Conservation (phyloP, 2,113 vertebrate genomes). For the Bucco capensis region DNA sequence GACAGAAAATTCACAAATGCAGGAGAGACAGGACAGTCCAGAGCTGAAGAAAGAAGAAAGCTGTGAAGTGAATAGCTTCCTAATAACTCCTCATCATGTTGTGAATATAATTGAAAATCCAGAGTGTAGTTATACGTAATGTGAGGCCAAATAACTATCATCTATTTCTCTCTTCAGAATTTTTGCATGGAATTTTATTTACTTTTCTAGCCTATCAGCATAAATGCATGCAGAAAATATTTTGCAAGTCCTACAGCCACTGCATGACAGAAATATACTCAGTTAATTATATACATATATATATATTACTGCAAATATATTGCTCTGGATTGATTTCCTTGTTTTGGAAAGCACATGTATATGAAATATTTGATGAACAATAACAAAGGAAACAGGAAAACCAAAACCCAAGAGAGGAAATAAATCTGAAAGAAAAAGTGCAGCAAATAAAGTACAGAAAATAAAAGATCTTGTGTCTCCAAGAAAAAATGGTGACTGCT, state of each 20-base stretch:
- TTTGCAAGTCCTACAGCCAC: not conserved
- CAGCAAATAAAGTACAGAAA: slow-evolving; percentile 2
- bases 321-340: slow-evolving; percentile 37
- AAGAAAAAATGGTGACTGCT: not conserved
- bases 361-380: slow-evolving; percentile 39
- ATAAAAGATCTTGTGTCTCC: not conserved
- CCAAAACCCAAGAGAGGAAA: slow-evolving; percentile 17
- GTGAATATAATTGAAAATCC: slow-evolving; percentile 2
- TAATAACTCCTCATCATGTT: not conserved
- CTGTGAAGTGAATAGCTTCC: slow-evolving; percentile 1
- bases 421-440: slow-evolving; percentile 27
- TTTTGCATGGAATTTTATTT: slow-evolving; percentile 38
- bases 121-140: not conserved
- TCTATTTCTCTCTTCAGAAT: slow-evolving; percentile 14
- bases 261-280: not conserved
- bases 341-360: slow-evolving; percentile 39
- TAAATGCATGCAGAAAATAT: slow-evolving; percentile 35
- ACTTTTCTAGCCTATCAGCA: slow-evolving; percentile 28
- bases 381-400: slow-evolving; percentile 16
- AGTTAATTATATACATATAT: slow-evolving; percentile 44
- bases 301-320: slow-evolving; percentile 22
- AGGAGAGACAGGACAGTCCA: not conserved
- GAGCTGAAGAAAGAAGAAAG: not conserved
- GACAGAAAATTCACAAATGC: not conserved
- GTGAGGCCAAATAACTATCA: not conserved